Evolutionary conservation across 2,888 invertebrate species (phyloP).

Genomic region (Nemurella pictetii): DNA sequence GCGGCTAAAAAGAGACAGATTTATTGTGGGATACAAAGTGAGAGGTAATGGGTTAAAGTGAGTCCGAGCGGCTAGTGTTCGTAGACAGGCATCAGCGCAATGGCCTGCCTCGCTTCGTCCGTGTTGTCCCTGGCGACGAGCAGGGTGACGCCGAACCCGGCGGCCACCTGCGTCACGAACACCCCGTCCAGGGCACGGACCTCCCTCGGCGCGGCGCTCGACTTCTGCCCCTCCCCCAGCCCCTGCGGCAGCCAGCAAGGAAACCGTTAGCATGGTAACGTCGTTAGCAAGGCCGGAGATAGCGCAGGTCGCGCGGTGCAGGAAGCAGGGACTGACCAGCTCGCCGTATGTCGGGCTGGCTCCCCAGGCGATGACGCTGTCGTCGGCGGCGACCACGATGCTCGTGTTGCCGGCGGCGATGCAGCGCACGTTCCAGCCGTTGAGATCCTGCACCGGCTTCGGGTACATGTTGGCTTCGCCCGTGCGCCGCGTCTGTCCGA

Average conservation of each 20-base stretch:
- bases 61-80: conserved; percentile 43
- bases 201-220: conserved; percentile 85
- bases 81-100: conserved; percentile 62
- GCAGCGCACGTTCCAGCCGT: conserved; percentile 87
- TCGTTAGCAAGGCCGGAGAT: background rate
- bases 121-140: conserved; percentile 67
- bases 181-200: conserved; percentile 61
- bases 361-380: conserved; percentile 89
- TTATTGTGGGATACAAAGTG: background rate
- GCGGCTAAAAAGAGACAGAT: background rate
- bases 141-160: conserved; percentile 85
- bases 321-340: conserved; percentile 60
- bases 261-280: too few species aligned
- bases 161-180: conserved; percentile 63
- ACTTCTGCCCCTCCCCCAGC: conserved; percentile 85
- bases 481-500: conserved; percentile 89
- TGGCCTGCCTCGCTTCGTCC: conserved; percentile 64
- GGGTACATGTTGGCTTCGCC: conserved; percentile 98
- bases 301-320: background rate
- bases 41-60: background rate
- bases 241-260: conserved; percentile 65
- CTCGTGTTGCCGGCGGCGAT: conserved; percentile 84
- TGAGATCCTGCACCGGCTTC: conserved; percentile 90
- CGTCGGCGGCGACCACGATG: conserved; percentile 85
- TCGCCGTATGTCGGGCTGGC: conserved; percentile 94